Conservation (phyloP, 1,140 invertebrate species). For the Drosophila kepulauana region DNA sequence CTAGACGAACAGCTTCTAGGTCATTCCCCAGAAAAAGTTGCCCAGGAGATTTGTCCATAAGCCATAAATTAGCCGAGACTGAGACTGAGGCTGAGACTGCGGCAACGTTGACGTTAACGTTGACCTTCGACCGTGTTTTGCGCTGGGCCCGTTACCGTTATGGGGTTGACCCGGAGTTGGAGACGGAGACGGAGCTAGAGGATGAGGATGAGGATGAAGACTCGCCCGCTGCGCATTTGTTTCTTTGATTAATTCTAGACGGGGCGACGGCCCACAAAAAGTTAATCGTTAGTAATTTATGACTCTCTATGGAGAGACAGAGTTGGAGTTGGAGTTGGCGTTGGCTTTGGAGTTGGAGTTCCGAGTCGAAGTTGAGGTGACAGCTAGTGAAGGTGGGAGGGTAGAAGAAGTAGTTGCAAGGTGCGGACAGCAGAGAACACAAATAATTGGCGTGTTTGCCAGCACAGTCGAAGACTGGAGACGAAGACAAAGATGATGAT, state of each 20-base stretch:
- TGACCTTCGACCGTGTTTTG: constrained; percentile 38
- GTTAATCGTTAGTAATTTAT: constrained; percentile 80
- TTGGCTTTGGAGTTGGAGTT: background rate
- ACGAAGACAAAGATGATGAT: constrained; percentile 18
- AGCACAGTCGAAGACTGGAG: background rate
- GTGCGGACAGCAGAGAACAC: constrained; percentile 40
- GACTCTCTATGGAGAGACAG: constrained; percentile 40
- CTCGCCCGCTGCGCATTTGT: constrained; percentile 50
- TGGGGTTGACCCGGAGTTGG: constrained; percentile 35
- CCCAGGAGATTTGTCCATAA: constrained; percentile 38
- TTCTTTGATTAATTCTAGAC: constrained; percentile 56
- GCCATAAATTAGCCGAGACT: constrained; percentile 43
- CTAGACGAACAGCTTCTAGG: constrained; percentile 11
- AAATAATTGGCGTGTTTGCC: constrained; percentile 53
- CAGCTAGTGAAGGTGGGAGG: background rate
- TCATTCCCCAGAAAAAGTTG: constrained; percentile 28
- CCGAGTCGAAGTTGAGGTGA: background rate
- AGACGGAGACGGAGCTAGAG: background rate
- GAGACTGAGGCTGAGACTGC: constrained; percentile 8
- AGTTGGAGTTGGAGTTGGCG: constrained; percentile 7
- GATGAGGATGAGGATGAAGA: background rate
- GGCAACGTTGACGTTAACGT: background rate
- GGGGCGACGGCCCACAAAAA: constrained; percentile 49
- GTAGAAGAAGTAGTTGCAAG: constrained; percentile 23
- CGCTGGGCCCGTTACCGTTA: constrained; percentile 22